These are phyloP conservation scores for Trichechus manatus DNA, from an alignment of 2,113 vertebrate species.

Conservation along the genomic window DNA sequence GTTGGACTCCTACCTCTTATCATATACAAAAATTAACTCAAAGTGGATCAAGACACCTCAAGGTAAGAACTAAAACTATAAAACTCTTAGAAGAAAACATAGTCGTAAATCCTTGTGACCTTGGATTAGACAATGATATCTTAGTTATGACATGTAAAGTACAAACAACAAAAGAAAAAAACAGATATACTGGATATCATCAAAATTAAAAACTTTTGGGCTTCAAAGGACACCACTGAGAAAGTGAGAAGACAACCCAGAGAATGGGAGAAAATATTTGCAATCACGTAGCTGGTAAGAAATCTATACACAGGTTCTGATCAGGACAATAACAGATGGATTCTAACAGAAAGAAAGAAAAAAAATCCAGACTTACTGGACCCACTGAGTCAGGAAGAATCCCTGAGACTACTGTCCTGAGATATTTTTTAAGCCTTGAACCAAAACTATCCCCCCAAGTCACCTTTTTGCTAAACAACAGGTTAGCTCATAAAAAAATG, in stretches of 20 bases:
- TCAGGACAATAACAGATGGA: background rate
- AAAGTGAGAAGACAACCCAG: background rate
- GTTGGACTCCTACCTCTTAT: background rate
- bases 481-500: background rate
- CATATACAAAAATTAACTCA: conserved; percentile 30
- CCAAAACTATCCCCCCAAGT: background rate
- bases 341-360: background rate
- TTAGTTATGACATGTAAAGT: background rate
- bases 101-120: background rate
- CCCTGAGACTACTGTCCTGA: background rate
- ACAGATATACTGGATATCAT: background rate
- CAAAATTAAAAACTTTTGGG: background rate
- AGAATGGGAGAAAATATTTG: background rate
- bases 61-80: background rate
- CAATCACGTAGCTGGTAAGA: background rate
- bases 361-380: background rate
- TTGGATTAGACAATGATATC: background rate
- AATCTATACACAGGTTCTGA: background rate
- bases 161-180: background rate
- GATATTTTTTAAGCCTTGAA: background rate
- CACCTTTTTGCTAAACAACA: background rate
- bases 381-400: background rate
- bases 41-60: background rate
- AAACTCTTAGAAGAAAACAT: background rate
- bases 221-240: background rate